Conservation (phyloP, 92 coral and sea anemone species). For the Epizoanthus scotinus region DNA sequence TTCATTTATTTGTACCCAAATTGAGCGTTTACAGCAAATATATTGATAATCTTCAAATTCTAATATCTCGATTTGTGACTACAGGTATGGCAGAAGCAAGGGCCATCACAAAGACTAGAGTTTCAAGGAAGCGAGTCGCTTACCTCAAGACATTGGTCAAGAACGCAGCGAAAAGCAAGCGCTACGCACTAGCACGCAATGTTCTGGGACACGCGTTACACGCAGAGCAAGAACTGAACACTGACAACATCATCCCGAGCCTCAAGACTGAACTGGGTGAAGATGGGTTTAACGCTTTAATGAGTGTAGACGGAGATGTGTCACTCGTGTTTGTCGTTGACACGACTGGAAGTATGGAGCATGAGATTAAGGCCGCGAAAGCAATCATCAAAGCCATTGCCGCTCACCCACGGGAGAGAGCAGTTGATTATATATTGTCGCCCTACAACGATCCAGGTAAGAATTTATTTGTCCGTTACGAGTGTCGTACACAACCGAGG, state of each 20-base stretch:
- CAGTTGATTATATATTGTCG: conserved; percentile 60
- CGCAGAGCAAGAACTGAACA: conserved; percentile 4
- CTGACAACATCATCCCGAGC: conserved; percentile 15
- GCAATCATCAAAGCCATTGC: conserved; percentile 64
- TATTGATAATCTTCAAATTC: no score
- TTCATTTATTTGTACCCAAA: no score
- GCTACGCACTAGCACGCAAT: background rate
- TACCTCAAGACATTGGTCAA: conserved; percentile 1
- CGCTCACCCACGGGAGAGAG: conserved; percentile 44
- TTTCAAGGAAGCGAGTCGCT: background rate
- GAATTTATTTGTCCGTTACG: background rate
- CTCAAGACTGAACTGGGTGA: conserved; percentile 47
- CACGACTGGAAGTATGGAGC: conserved; percentile 64
- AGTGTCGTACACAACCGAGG: no score
- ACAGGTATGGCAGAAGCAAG: conserved; percentile 29
- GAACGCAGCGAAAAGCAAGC: background rate
- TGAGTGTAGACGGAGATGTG: conserved; percentile 68
- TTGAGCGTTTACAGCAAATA: no score
- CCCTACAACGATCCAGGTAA: conserved; percentile 76
- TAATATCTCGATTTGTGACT: no score
- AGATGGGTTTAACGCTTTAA: conserved; percentile 46
- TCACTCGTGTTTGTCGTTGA: conserved; percentile 67
- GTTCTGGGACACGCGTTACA: conserved; percentile 21
- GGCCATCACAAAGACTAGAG: background rate
- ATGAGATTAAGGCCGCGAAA: conserved; percentile 68